Base-by-base conservation (phyloP, 1,140 invertebrate species). In the Drosophila hydei region DNA sequence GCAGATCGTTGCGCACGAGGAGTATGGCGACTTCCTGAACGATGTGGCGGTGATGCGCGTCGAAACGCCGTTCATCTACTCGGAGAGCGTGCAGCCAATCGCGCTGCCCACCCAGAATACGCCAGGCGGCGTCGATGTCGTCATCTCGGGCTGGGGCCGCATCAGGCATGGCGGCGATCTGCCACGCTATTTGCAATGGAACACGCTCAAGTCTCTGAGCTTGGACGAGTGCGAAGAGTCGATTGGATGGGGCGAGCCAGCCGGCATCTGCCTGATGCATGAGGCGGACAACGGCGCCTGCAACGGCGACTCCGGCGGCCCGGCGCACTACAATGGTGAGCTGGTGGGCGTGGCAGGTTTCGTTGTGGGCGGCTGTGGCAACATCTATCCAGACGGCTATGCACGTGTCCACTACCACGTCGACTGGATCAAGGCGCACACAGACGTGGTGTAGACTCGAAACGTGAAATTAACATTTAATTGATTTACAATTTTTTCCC, bases 111-210 rank as follows among this genome's bases (percentile, higher is more conserved):
- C 16, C 3, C 25, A 9, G 2, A 78, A 91, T 36, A 79, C 89
- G 3, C 79, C 77, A 0, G 79, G 56, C 11, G 72, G 72, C 60
- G 80, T 21, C 7, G 47, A 70, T 0, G 72, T 89, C 8, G 59
- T 84, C 33, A 88, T 94, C 4, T 91, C 92, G 19, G 93, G 93
- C 12, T 94, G 93, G 93, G 93, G 93, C 56, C 91, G 62, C 54
- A 70, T 90, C 14, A 68, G 60, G 33, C 75, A 77, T 18, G 51
- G 51, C 12, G 90, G 91, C 12, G 67, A 71, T 25, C 47, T 85
- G 30, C 85, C 92, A 0, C 72, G 72, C 0, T 67, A 79, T 0
- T 12, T 91, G 36, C 70, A 91, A 40, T 85, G 65, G 60, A 91
- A 85, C 30, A 88, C 75, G 1, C 60, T 90, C n/a, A 51, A 21